Evolutionary conservation across 2,797 vertebrate species (phyloP).

Genomic region (Hoplostethus atlanticus): DNA sequence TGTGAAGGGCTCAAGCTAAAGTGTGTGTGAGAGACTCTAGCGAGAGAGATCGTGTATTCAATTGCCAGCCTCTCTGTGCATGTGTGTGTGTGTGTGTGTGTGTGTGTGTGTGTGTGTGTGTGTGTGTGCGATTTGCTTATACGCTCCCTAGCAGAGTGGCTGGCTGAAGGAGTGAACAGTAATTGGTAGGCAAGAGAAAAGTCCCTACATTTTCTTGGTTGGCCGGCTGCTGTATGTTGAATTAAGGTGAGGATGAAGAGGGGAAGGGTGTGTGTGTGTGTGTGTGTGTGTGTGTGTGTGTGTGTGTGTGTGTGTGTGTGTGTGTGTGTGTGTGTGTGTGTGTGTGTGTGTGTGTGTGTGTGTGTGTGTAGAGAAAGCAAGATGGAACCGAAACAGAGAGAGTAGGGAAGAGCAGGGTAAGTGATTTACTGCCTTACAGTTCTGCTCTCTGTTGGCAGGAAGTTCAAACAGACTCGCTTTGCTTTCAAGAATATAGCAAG

Average conservation of each 20-base stretch:
- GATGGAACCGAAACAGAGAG: neutral
- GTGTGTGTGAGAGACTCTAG: no score
- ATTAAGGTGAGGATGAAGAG: constrained; percentile 60
- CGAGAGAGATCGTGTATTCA: no score
- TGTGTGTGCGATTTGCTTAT: constrained; percentile 10
- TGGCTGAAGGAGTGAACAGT: constrained; percentile 40
- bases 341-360: neutral
- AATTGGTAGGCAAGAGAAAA: constrained; percentile 57
- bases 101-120: constrained; percentile 1
- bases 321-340: neutral
- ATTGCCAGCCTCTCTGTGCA: no score
- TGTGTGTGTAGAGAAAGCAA: neutral
- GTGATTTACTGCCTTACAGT: constrained; percentile 35
- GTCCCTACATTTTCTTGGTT: constrained; percentile 58
- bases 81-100: no score
- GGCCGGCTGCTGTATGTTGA: constrained; percentile 51
- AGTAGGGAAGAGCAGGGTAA: constrained; percentile 8
- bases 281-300: neutral
- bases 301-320: no score
- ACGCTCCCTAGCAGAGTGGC: neutral
- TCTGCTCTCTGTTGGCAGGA: neutral
- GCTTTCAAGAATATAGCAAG: neutral
- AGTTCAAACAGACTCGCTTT: neutral
- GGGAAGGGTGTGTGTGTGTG: constrained; percentile 5
- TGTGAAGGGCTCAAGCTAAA: constrained; percentile 13